phyloP scores from a whole-genome alignment of 1,140 invertebrate species.

The Hypothenemus hampei region DNA sequence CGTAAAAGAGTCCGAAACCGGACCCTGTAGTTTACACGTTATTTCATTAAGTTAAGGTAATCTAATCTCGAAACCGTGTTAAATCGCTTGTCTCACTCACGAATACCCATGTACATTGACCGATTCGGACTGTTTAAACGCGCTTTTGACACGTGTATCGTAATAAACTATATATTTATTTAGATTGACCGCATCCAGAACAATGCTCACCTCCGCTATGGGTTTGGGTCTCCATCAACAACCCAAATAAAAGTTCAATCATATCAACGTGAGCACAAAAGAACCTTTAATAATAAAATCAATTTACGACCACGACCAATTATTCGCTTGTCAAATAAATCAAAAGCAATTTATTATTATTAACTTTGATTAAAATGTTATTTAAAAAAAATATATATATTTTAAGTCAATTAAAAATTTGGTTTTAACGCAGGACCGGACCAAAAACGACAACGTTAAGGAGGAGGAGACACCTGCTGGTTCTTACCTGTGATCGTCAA shows the following conservation, averaged over 20 bases:
- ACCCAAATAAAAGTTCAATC: conserved; percentile 9
- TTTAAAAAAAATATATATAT: not conserved
- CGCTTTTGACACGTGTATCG: conserved; percentile 8
- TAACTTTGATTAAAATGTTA: conserved; percentile 1
- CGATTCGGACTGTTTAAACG: conserved; percentile 1
- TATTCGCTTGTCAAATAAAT: conserved; percentile 12
- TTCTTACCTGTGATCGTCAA: too few species aligned
- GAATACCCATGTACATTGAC: not conserved
- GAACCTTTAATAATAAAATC: conserved; percentile 13
- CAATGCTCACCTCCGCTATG: conserved; percentile 1
- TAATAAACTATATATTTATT: conserved; percentile 16
- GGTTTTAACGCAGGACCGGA: too few species aligned
- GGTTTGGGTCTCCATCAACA: too few species aligned
- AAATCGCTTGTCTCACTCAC: conserved; percentile 9
- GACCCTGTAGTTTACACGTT: too few species aligned
- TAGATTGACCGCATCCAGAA: conserved; percentile 4
- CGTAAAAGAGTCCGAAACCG: too few species aligned
- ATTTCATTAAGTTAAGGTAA: conserved; percentile 11
- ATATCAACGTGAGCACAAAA: conserved; percentile 12
- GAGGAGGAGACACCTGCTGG: too few species aligned
- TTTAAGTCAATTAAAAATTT: too few species aligned
- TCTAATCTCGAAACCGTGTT: conserved; percentile 6
- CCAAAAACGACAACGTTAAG: too few species aligned
- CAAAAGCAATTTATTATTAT: conserved; percentile 4
- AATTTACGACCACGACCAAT: conserved; percentile 6